Conservation (phyloP, 2,888 invertebrate species). For the Epiblema foenella region DNA sequence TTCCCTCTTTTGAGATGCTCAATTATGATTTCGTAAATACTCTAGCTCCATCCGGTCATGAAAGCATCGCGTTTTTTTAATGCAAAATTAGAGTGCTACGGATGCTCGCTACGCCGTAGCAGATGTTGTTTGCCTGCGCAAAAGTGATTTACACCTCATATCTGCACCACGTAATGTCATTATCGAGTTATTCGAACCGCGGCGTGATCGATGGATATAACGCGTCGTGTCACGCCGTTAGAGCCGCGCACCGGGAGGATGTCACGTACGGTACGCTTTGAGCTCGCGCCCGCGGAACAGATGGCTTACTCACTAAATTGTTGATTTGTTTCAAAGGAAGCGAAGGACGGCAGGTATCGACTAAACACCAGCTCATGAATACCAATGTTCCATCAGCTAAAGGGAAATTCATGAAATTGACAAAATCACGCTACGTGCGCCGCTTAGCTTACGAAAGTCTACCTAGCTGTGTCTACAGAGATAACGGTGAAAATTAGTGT, state of each 20-base stretch:
- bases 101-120: constrained; percentile 38
- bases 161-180: constrained; percentile 14
- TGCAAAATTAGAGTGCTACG: constrained; percentile 26
- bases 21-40: background rate
- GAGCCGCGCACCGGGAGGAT: constrained; percentile 62
- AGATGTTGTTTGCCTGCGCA: constrained; percentile 11
- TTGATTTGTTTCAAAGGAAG: constrained; percentile 52
- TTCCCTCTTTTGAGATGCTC: background rate
- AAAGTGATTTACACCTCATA: constrained; percentile 17
- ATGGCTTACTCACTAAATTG: constrained; percentile 59
- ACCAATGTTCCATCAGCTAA: constrained; percentile 39
- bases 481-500: constrained; percentile 65
- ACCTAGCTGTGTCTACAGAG: constrained; percentile 53
- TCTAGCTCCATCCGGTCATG: background rate
- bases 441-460: constrained; percentile 57
- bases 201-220: constrained; percentile 38
- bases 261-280: constrained; percentile 68
- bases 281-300: constrained; percentile 57
- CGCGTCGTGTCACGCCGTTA: constrained; percentile 31
- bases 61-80: constrained; percentile 20
- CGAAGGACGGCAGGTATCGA: constrained; percentile 50
- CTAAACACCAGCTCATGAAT: constrained; percentile 43
- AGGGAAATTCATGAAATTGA: constrained; percentile 47
- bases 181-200: constrained; percentile 40
- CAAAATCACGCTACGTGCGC: constrained; percentile 50